Base-by-base conservation (phyloP, 2,113 vertebrate genomes). In the Ailuropoda melanoleuca region DNA sequence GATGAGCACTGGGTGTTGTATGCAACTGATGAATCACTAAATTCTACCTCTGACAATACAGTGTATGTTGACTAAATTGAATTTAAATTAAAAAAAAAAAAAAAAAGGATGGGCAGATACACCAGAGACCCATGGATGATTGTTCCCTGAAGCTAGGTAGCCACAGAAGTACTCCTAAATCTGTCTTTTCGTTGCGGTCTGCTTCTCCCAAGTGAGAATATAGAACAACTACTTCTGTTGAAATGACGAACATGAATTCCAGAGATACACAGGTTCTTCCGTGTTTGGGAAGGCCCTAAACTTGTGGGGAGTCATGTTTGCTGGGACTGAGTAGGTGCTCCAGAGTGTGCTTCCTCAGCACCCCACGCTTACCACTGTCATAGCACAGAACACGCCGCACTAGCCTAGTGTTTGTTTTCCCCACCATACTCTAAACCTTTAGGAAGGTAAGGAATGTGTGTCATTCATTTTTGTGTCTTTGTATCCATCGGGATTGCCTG, bases 191-290 rank as follows among this genome's bases (percentile, higher is more conserved):
- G 26, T 81, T 62, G 66, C 24, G 39, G 15, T 94, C 0, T 13
- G 34, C 29, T 90, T 86, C 12, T 90, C 43, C 31, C 43, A 56
- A 75, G 80, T 89, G 9, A 66, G 31, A 64, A 62, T 74, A 31
- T 46, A 43, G 31, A 46, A 64, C 72, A 81, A 43, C 24, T 19
- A 56, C 48, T 96, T 26, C 62, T 37, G 0, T 66, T 85, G 87
- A 92, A 97, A 75, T 94, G 53, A 77, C 26, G n/a, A 80, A 14
- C 29, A 48, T 53, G 88, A 39, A 75, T 91, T 88, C 34, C 72
- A 85, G 72, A 84, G 60, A 88, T 7, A 82, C 17, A 86, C n/a
- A 37, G 29, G 26, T 77, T 88, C 12, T 6, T 77, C 18, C 4
- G 2, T 23, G 34, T 89, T 94, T 92, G 56, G 26, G 60, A 77